phyloP scores from a whole-genome alignment of 2,888 invertebrate genomes.

The Augiades crinisus region DNA sequence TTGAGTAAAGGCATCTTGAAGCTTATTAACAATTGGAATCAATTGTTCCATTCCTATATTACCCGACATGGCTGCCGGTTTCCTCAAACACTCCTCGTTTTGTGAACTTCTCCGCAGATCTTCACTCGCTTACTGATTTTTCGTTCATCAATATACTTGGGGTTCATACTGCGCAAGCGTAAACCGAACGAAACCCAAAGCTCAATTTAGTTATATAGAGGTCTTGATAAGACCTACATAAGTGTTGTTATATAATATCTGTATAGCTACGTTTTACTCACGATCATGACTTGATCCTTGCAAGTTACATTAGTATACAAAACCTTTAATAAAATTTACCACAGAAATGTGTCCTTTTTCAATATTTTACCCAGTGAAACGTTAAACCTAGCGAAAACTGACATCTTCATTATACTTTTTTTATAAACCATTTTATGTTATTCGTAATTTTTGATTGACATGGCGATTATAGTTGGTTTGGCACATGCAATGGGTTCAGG shows the following conservation, averaged over 20 bases:
- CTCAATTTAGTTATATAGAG: slow-evolving; percentile 31
- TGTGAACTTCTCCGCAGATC: slow-evolving; percentile 74
- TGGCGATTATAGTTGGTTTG: no score
- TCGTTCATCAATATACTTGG: slow-evolving; percentile 71
- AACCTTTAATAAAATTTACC: no score
- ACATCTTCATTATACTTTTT: no score
- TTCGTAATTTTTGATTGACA: no score
- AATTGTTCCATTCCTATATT: slow-evolving; percentile 97
- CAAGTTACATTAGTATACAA: no score
- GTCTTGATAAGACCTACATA: slow-evolving; percentile 31
- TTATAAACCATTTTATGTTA: no score
- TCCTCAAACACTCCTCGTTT: slow-evolving; percentile 60
- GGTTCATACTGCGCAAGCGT: slow-evolving; percentile 64
- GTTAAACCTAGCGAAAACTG: no score
- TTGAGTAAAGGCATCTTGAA: slow-evolving; percentile 99
- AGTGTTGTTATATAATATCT: slow-evolving; percentile 6
- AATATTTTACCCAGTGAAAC: no score
- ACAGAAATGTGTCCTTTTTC: no score
- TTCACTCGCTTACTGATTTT: slow-evolving; percentile 68
- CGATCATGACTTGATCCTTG: not conserved
- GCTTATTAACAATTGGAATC: slow-evolving; percentile 99
- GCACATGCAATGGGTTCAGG: no score
- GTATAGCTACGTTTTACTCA: not conserved
- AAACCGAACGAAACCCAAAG: slow-evolving; percentile 40
- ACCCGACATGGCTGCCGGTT: slow-evolving; percentile 83